phyloP scores from a whole-genome alignment of 2,888 invertebrate genomes.

The Quadriops clusia region DNA sequence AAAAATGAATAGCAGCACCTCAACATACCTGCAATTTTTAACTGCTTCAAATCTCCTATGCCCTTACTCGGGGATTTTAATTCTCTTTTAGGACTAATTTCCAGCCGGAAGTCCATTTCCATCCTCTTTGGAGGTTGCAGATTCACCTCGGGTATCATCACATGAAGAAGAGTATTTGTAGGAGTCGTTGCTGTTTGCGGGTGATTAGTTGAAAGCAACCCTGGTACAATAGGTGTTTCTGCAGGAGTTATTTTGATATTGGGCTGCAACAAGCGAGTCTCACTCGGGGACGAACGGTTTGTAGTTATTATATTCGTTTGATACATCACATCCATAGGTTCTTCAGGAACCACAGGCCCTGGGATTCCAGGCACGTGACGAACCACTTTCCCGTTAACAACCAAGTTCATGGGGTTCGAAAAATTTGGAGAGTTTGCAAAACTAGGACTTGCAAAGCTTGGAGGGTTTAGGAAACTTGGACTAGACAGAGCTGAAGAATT shows the following conservation, averaged over 20 bases:
- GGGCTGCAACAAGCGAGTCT: slow-evolving; percentile 11
- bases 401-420: slow-evolving; percentile 40
- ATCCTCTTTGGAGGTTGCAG: slow-evolving; percentile 8
- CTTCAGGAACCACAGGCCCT: slow-evolving; percentile 50
- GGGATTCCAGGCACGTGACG: slow-evolving; percentile 82
- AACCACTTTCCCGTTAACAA: slow-evolving; percentile 60
- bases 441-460: too few species aligned
- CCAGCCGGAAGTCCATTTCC: slow-evolving; percentile 14
- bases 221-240: slow-evolving; percentile 5
- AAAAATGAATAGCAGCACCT: too few species aligned
- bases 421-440: slow-evolving; percentile 27
- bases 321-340: slow-evolving; percentile 22
- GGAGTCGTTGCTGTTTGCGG: slow-evolving; percentile 10
- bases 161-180: slow-evolving; percentile 15
- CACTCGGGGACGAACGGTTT: slow-evolving; percentile 1
- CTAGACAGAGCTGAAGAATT: too few species aligned
- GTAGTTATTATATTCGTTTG: slow-evolving; percentile 14
- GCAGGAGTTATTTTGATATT: slow-evolving; percentile 14
- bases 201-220: too few species aligned
- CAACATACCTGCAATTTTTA: too few species aligned
- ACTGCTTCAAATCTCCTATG: too few species aligned
- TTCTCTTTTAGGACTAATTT: slow-evolving; percentile 9
- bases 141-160: slow-evolving; percentile 19
- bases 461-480: too few species aligned
- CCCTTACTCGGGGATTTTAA: slow-evolving; percentile 14